These are phyloP conservation scores for Caenorhabditis latens DNA, from an alignment of 1,140 invertebrate genomes.

Conservation along the genomic window DNA sequence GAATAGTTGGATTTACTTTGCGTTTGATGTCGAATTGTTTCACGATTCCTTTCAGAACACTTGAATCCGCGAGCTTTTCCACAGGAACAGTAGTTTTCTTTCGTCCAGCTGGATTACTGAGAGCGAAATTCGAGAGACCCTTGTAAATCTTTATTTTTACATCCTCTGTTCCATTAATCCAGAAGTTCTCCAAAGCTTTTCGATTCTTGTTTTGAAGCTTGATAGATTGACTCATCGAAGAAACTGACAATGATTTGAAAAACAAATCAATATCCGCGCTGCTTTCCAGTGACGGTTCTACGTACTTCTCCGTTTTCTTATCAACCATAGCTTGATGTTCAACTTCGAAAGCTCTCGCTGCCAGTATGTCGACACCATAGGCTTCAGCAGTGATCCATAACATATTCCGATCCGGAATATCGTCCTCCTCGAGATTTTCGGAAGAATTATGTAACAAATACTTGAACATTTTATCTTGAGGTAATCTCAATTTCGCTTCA, in stretches of 20 bases:
- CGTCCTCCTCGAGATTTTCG: neutral
- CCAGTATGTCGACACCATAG: neutral
- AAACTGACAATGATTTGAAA: neutral
- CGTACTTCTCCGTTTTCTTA: neutral
- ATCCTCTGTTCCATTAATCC: slow-evolving; percentile 4
- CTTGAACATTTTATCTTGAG: neutral
- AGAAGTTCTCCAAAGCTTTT: neutral
- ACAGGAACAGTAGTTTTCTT: neutral
- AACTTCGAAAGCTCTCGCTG: neutral
- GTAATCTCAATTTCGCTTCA: neutral
- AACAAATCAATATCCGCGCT: neutral
- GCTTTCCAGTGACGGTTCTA: neutral
- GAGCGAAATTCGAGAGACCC: neutral
- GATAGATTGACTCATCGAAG: neutral
- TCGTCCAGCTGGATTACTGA: neutral
- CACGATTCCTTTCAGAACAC: slow-evolving; percentile 2
- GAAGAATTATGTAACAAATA: neutral
- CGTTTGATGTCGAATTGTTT: neutral
- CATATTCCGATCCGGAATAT: neutral
- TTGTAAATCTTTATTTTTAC: slow-evolving; percentile 10
- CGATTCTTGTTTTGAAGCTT: neutral
- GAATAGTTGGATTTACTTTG: neutral
- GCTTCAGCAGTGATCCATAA: slow-evolving; percentile 15
- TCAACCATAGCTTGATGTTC: neutral
- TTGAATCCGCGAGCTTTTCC: neutral